phyloP scores from a whole-genome alignment of 2,113 vertebrate species.

The Ivindomyrus marchei region DNA sequence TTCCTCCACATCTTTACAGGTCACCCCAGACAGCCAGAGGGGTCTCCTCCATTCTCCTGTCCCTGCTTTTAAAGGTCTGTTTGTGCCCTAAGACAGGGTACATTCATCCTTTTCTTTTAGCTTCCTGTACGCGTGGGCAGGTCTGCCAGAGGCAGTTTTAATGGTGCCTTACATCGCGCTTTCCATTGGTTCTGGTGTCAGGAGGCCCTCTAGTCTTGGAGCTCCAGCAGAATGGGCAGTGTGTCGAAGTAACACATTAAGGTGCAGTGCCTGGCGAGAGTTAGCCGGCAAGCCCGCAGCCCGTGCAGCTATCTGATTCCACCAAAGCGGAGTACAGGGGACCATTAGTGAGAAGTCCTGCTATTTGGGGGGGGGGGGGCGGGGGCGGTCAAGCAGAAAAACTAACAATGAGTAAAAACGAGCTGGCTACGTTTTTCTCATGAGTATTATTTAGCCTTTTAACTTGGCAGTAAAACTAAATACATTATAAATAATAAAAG shows the following conservation, averaged over 20 bases:
- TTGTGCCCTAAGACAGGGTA: background rate
- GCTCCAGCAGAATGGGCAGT: background rate
- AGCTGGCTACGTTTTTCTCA: background rate
- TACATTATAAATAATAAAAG: background rate
- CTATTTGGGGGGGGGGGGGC: background rate
- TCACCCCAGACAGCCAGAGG: background rate
- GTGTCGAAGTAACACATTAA: background rate
- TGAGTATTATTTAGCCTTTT: background rate
- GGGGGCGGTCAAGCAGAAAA: background rate
- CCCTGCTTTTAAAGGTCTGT: background rate
- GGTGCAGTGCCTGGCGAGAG: background rate
- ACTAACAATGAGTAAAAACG: background rate
- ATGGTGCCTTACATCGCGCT: background rate
- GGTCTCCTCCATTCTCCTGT: background rate
- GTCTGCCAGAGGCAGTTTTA: background rate
- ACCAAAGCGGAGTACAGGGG: background rate
- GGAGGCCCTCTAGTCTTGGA: background rate
- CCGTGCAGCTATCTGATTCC: background rate
- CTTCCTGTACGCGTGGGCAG: background rate
- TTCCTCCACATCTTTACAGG: background rate
- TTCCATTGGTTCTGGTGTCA: background rate
- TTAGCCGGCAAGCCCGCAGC: background rate
- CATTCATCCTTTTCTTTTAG: background rate
- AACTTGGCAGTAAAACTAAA: background rate
- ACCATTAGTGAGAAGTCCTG: background rate